Evolutionary conservation across 1,140 invertebrate genomes (phyloP).

Genomic region (Papilio polyxenes): DNA sequence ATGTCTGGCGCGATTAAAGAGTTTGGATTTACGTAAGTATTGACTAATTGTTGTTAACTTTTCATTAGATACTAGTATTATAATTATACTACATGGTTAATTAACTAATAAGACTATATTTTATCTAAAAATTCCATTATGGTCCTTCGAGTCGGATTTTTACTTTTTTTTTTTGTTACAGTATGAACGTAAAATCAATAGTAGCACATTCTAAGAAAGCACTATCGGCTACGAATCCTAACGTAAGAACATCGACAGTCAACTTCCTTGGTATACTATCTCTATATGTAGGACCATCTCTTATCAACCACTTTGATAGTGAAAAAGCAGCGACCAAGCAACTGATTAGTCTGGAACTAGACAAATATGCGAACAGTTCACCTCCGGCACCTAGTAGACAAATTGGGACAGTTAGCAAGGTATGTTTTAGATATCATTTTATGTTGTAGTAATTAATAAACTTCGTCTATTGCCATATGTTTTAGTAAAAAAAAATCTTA

Average conservation of each 20-base stretch:
- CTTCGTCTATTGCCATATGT: too few species aligned
- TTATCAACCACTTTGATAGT: slow-evolving; percentile 91
- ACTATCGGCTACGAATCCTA: slow-evolving; percentile 90
- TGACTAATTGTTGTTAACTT: not conserved
- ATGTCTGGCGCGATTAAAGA: slow-evolving; percentile 88
- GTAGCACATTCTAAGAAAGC: slow-evolving; percentile 92
- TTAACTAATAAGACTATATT: not conserved
- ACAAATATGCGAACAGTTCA: slow-evolving; percentile 87
- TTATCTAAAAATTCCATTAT: not conserved
- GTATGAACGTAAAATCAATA: slow-evolving; percentile 89
- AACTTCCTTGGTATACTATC: slow-evolving; percentile 86
- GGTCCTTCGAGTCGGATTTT: slow-evolving; percentile 9
- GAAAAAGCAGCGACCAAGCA: slow-evolving; percentile 93
- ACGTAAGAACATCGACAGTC: slow-evolving; percentile 88
- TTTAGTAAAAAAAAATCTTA: too few species aligned
- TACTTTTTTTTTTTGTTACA: slow-evolving; percentile 63
- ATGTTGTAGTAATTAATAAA: too few species aligned
- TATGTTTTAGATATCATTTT: slow-evolving; percentile 39
- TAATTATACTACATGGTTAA: too few species aligned
- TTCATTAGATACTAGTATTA: too few species aligned
- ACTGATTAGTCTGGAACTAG: slow-evolving; percentile 93
- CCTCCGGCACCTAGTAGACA: slow-evolving; percentile 86
- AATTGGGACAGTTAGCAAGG: slow-evolving; percentile 70
- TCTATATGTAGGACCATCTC: slow-evolving; percentile 88
- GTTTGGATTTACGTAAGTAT: slow-evolving; percentile 85